These are phyloP conservation scores for Vesta saturnalis DNA, from an alignment of 2,888 invertebrate species.

Conservation along the genomic window DNA sequence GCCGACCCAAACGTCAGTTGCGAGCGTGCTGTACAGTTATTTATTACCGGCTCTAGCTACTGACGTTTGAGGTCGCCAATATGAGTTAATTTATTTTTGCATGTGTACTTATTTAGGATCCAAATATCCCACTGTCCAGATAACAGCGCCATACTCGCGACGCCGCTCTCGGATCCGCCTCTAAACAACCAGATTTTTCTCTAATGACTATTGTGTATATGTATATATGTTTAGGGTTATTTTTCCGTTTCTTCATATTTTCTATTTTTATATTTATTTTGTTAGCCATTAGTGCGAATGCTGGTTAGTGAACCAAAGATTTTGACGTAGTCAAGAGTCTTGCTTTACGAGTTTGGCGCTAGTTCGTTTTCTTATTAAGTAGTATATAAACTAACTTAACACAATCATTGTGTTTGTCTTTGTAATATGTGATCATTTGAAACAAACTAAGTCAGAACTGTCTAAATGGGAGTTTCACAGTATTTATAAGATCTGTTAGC, in stretches of 20 bases:
- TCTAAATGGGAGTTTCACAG: slow-evolving; percentile 36
- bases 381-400: slow-evolving; percentile 52
- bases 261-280: slow-evolving; percentile 46
- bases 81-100: slow-evolving; percentile 52
- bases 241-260: slow-evolving; percentile 34
- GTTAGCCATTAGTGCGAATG: slow-evolving; percentile 47
- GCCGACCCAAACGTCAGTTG: slow-evolving; percentile 46
- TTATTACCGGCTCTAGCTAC: slow-evolving; percentile 52
- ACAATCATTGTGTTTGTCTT: slow-evolving; percentile 51
- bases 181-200: slow-evolving; percentile 48
- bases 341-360: slow-evolving; percentile 45
- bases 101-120: slow-evolving; percentile 46
- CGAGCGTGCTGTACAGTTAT: slow-evolving; percentile 56
- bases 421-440: slow-evolving; percentile 47
- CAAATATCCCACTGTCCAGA: slow-evolving; percentile 26
- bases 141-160: slow-evolving; percentile 35
- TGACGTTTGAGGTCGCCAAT: slow-evolving; percentile 49
- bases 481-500: slow-evolving; percentile 41
- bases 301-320: slow-evolving; percentile 61
- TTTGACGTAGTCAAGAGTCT: slow-evolving; percentile 48
- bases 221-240: slow-evolving; percentile 49
- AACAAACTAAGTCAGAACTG: slow-evolving; percentile 50
- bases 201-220: slow-evolving; percentile 54
- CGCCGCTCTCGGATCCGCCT: slow-evolving; percentile 47
- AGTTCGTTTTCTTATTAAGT: slow-evolving; percentile 48